Evolutionary conservation across 2,888 invertebrate species (phyloP), one percentile per base, ranked within the genome.

Genomic region (Chrysodeixis includens): DNA sequence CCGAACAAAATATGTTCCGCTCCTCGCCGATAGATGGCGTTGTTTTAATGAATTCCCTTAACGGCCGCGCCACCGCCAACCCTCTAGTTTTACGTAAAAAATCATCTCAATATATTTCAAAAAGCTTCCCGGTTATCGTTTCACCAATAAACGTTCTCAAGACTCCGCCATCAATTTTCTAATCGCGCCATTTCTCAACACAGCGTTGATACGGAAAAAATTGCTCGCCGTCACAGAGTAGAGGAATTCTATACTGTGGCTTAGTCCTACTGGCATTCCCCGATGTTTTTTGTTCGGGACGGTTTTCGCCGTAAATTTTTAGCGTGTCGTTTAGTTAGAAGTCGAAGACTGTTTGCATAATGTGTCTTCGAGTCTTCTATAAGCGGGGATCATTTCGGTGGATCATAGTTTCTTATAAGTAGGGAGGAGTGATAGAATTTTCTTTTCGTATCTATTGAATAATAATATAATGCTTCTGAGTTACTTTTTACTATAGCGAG

Each of bases 121-220:
- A 65, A 77, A 51, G 62, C 67, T 68, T 56, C 55, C 46, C 55
- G 57, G 76, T 67, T 77, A 80, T 80, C 80, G 64, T 69, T 76
- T 70, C 52, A 65, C 72, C 74, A 81, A 78, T 79, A 79, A 79
- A 71, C 67, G 78, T 66, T 72, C 64, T 56, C 26, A 46, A 55
- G 65, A 61, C 56, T 71, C 56, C 52, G 54, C 79, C 79, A 81
- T 81, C 81, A 79, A 81, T 79, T 78, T 71, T 66, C 61, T 81
- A 81, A 81, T 79, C 68, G 69, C 26, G 7, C 62, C 77, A 81
- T 79, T 81, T 75, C 56, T 81, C 79, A 79, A 66, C 62, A 22
- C 56, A 9, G 56, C 18, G 69, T 69, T 62, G 77, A 81, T 72
- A 76, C 61, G 69, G 66, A 75, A 81, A 74, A 80, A 79, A 76